Conservation (phyloP, 1,140 invertebrate genomes). For the Drosophila bocqueti region DNA sequence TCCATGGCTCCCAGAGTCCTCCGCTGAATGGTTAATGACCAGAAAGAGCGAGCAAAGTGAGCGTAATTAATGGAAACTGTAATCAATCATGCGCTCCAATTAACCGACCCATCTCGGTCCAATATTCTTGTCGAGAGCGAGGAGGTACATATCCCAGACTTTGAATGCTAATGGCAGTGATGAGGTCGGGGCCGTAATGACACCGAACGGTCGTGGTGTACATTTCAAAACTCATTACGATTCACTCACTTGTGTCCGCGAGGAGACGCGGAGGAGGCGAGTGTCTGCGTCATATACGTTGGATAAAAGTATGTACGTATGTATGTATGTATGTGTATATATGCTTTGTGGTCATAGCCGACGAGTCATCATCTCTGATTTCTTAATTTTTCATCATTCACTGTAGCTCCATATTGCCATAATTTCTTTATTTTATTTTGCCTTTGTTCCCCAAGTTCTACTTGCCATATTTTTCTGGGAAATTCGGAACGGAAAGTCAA, state of each 20-base stretch:
- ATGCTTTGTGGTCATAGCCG: constrained; percentile 13
- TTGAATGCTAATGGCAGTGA: constrained; percentile 52
- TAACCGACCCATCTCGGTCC: constrained; percentile 54
- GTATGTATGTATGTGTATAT: not conserved
- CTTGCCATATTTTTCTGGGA: constrained; percentile 8
- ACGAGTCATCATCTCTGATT: constrained; percentile 45
- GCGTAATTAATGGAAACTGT: constrained; percentile 75
- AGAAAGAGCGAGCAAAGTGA: constrained; percentile 67
- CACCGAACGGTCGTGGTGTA: constrained; percentile 39
- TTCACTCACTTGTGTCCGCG: constrained; percentile 36
- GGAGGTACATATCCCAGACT: constrained; percentile 1
- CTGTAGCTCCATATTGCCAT: constrained; percentile 15
- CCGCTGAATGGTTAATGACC: constrained; percentile 68
- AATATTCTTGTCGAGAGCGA: constrained; percentile 5
- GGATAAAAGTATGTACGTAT: not conserved
- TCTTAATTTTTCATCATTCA: constrained; percentile 30
- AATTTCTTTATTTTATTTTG: constrained; percentile 7
- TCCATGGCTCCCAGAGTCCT: constrained; percentile 15
- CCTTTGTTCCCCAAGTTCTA: constrained; percentile 8
- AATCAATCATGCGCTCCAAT: constrained; percentile 81
- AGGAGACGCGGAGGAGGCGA: not conserved
- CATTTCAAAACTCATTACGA: constrained; percentile 70
- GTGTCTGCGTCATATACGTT: constrained; percentile 9
- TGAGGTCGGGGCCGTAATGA: constrained; percentile 35
- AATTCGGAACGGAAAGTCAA: constrained; percentile 6